Percentiles rank a stretch among this genome's conserved stretches.
These are phyloP conservation scores for Anas capensis DNA, from an alignment of 2,797 vertebrate genomes.

Conservation along the genomic window DNA sequence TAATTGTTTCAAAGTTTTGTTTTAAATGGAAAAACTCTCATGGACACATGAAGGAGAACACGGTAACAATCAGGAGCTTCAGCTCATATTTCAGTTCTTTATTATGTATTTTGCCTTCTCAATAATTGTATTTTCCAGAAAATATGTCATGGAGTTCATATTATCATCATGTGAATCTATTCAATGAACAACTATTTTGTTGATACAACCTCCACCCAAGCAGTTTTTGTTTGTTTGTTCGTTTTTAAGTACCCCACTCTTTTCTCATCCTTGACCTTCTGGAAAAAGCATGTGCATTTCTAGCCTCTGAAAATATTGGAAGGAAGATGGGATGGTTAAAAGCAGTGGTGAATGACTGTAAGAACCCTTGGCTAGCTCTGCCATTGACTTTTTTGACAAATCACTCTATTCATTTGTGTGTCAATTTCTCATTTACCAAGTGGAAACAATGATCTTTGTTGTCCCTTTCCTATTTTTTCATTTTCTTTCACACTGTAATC, in stretches of 20 bases:
- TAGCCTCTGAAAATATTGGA: background rate
- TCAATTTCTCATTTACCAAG: background rate
- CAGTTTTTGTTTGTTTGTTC: background rate
- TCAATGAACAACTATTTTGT: background rate
- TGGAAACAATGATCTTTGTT: background rate
- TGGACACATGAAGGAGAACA: background rate
- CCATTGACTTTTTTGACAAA: background rate
- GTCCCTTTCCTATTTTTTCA: background rate
- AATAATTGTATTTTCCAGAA: background rate
- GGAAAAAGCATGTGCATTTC: background rate
- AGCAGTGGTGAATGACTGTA: background rate
- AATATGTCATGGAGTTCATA: background rate
- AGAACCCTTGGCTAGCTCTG: background rate
- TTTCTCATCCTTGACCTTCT: background rate
- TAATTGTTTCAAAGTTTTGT: background rate
- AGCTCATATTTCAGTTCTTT: background rate
- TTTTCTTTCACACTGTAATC: background rate
- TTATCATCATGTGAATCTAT: background rate
- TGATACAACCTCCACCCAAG: background rate
- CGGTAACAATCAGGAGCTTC: background rate
- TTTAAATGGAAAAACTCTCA: background rate
- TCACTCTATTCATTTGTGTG: background rate
- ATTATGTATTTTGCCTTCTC: background rate
- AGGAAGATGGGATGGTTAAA: background rate
- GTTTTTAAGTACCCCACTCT: background rate